Percentiles rank a stretch among this genome's conserved stretches.
phyloP scores from a whole-genome alignment of 2,113 vertebrate species.

The Dolichotis patagonum region DNA sequence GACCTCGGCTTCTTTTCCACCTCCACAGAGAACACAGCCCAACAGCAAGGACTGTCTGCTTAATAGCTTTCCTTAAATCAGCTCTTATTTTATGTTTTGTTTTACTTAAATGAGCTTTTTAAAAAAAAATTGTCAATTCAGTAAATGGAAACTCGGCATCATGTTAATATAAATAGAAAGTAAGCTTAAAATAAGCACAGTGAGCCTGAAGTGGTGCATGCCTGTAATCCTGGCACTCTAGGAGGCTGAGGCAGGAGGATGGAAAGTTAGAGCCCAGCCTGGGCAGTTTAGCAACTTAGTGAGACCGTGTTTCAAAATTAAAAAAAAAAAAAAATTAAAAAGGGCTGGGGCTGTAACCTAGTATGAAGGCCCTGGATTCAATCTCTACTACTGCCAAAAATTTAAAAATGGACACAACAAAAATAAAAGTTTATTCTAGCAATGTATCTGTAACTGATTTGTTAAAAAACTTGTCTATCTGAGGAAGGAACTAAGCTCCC shows the following conservation, averaged over 20 bases:
- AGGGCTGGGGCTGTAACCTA: neutral
- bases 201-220: neutral
- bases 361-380: neutral
- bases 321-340: neutral
- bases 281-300: neutral
- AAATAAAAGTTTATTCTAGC: conserved; percentile 68
- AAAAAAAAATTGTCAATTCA: conserved; percentile 63
- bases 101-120: conserved; percentile 57
- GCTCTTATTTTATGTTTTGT: conserved; percentile 16
- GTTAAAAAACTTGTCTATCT: neutral
- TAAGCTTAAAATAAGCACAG: conserved; percentile 69
- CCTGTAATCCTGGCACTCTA: neutral
- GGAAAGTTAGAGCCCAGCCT: neutral
- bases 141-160: conserved; percentile 70
- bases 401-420: neutral
- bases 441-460: conserved; percentile 54
- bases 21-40: neutral
- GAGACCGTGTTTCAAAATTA: neutral
- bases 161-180: conserved; percentile 72
- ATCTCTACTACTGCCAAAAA: neutral
- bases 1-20: neutral
- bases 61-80: conserved; percentile 64
- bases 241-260: neutral
- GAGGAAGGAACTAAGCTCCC: neutral
- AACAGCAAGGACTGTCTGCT: neutral